Conservation (phyloP, 2,888 invertebrate species). For the Tromatobia lineatoria region DNA sequence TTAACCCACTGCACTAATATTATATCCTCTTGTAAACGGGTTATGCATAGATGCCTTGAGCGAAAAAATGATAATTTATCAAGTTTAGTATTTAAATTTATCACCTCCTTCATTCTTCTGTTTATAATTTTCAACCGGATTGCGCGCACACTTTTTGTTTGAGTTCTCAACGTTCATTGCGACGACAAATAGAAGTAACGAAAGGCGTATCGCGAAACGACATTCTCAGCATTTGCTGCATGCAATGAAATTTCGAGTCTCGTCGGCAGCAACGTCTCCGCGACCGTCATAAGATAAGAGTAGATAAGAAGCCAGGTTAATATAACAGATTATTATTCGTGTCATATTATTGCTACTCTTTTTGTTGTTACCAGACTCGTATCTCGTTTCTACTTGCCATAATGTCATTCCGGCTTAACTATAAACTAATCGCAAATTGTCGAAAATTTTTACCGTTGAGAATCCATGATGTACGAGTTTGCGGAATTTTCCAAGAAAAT, state of each 20-base stretch:
- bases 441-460: not conserved
- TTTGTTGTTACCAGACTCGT: constrained; percentile 8
- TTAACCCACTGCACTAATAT: too few species aligned
- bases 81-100: not conserved
- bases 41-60: not conserved
- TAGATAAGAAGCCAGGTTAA: not conserved
- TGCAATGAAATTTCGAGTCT: not conserved
- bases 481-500: constrained; percentile 14
- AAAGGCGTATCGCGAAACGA: not conserved
- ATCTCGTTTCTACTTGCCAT: not conserved
- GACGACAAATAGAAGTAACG: not conserved
- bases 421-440: not conserved
- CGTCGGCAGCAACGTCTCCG: not conserved
- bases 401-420: not conserved
- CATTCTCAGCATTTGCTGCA: not conserved
- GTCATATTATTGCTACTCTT: constrained; percentile 10
- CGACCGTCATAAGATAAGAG: constrained; percentile 15
- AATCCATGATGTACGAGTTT: not conserved
- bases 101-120: not conserved
- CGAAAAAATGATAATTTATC: not conserved
- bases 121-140: not conserved
- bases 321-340: too few species aligned
- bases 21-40: not conserved
- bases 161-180: not conserved
- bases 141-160: not conserved